Conservation (phyloP, 2,888 invertebrate species). For the Orthosia gothica region DNA sequence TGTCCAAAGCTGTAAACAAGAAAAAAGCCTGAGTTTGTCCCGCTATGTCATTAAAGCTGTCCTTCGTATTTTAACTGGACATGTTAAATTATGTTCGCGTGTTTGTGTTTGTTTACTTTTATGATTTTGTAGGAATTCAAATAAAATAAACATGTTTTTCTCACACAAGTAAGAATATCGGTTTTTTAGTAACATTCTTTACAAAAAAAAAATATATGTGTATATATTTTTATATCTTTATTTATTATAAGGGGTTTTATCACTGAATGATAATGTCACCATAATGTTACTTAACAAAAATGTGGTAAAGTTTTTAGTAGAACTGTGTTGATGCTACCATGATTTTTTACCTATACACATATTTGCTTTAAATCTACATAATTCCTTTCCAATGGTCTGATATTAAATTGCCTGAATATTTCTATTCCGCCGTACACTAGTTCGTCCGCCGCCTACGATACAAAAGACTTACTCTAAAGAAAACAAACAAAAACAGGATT, state of each 20-base stretch:
- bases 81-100: conserved; percentile 39
- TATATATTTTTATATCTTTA: too few species aligned
- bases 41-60: conserved; percentile 66
- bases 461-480: conserved; percentile 87
- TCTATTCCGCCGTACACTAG: conserved; percentile 55
- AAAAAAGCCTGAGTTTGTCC: conserved; percentile 51
- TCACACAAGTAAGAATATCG: not conserved
- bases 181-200: not conserved
- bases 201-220: too few species aligned
- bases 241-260: too few species aligned
- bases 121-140: not conserved
- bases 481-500: conserved; percentile 91
- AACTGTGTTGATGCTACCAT: not conserved
- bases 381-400: conserved; percentile 11
- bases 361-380: conserved; percentile 34
- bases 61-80: conserved; percentile 54
- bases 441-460: conserved; percentile 65
- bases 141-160: not conserved
- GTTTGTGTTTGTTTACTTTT: conserved; percentile 36
- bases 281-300: too few species aligned
- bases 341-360: conserved; percentile 12
- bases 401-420: conserved; percentile 63
- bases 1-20: conserved; percentile 74
- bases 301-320: not conserved
- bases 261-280: too few species aligned